A percentile compares a stretch with the other conserved stretches of the same genome.
Evolutionary conservation across 2,113 vertebrate species (phyloP).

Genomic region (Anguilla japonica): DNA sequence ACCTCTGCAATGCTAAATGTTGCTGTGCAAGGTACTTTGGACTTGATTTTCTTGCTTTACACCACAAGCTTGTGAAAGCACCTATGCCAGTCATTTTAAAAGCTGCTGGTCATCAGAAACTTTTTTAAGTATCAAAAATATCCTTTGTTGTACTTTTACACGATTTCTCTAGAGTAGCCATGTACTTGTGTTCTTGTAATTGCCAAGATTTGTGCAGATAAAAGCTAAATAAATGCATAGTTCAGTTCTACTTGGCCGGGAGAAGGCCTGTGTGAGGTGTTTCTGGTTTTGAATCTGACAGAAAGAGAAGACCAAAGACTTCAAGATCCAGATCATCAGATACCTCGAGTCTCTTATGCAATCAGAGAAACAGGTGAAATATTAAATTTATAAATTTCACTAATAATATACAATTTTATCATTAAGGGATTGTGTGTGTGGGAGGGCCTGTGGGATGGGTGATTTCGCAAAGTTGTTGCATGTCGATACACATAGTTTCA

Average conservation of each 20-base stretch:
- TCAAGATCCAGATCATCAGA: slow-evolving; percentile 86
- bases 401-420: not conserved
- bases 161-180: not conserved
- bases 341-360: slow-evolving; percentile 87
- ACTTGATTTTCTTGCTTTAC: too few relatives aligned
- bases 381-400: not conserved
- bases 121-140: too few relatives aligned
- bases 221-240: not conserved
- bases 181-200: not conserved
- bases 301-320: slow-evolving; percentile 94
- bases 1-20: too few relatives aligned
- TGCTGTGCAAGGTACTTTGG: too few relatives aligned
- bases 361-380: slow-evolving; percentile 88
- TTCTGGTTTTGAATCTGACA: slow-evolving; percentile 52
- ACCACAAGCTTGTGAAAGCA: too few relatives aligned
- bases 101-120: too few relatives aligned
- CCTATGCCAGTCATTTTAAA: too few relatives aligned
- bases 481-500: too few relatives aligned
- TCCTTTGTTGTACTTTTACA: too few relatives aligned
- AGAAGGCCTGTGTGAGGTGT: not conserved
- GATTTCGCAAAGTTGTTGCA: too few relatives aligned
- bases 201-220: not conserved
- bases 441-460: too few relatives aligned
- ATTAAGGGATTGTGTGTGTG: too few relatives aligned
- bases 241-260: not conserved